These are phyloP conservation scores for Quiscalus mexicanus DNA, from an alignment of 2,113 vertebrate species.

Conservation along the genomic window DNA sequence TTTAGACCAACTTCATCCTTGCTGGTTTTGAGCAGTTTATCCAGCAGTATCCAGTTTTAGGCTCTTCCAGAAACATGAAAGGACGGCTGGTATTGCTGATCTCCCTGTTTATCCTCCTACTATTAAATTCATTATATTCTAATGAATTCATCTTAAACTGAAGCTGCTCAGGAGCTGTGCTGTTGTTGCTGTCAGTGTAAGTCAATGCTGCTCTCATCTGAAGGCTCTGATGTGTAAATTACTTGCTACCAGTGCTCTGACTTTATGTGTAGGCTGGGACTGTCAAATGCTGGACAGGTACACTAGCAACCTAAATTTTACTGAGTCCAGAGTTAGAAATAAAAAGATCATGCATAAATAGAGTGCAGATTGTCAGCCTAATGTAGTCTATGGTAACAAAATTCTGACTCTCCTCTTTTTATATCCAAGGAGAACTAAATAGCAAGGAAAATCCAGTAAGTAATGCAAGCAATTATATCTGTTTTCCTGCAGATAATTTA, in stretches of 20 bases:
- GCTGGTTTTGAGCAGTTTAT: neutral
- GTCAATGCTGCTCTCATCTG: neutral
- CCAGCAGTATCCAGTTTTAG: neutral
- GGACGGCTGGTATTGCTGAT: neutral
- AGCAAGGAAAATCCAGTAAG: neutral
- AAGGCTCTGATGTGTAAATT: neutral
- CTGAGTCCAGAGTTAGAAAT: neutral
- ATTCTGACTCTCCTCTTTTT: neutral
- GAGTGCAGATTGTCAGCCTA: neutral
- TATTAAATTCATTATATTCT: neutral
- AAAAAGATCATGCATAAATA: neutral
- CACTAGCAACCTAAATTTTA: neutral
- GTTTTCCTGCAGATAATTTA: constrained; percentile 23
- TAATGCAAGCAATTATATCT: neutral
- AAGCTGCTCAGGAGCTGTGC: neutral
- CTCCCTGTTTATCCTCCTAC: neutral
- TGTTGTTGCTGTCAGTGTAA: neutral
- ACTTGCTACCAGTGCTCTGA: neutral
- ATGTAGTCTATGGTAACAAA: neutral
- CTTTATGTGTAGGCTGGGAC: neutral
- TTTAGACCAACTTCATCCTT: neutral
- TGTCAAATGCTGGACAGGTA: neutral
- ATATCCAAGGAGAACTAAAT: neutral
- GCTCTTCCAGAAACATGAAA: neutral
- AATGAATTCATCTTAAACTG: neutral